phyloP scores from a whole-genome alignment of 1,140 invertebrate species.

The Hylaeus volcanicus region DNA sequence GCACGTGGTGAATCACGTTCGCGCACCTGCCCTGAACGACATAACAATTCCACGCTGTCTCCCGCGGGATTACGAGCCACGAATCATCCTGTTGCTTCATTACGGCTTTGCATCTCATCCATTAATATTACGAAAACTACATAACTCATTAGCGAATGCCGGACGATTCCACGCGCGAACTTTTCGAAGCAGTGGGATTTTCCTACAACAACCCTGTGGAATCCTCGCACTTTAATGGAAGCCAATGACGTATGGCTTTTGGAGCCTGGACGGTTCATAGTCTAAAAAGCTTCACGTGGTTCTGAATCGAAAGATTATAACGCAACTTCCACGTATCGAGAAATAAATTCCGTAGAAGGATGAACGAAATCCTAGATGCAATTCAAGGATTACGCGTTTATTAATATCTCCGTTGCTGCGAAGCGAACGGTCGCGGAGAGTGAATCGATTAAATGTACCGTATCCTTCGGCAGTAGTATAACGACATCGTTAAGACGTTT shows the following conservation, averaged over 20 bases:
- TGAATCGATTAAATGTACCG: background rate
- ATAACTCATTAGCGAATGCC: background rate
- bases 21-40: constrained; percentile 17
- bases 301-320: background rate
- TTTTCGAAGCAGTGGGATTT: background rate
- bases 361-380: background rate
- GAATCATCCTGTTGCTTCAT: background rate
- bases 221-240: too few species aligned
- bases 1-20: constrained; percentile 6
- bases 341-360: background rate
- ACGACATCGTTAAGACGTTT: background rate
- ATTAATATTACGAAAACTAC: constrained; percentile 28
- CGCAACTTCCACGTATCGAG: background rate
- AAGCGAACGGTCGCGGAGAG: background rate
- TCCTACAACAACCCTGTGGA: background rate
- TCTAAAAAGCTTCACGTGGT: too few species aligned
- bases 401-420: background rate
- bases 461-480: background rate
- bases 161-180: too few species aligned
- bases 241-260: too few species aligned
- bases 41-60: constrained; percentile 23
- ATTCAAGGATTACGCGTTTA: constrained; percentile 12
- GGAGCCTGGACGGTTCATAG: too few species aligned
- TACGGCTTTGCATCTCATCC: constrained; percentile 32
- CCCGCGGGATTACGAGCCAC: constrained; percentile 12